Evolutionary conservation across 2,113 vertebrate genomes (phyloP), one percentile per base, ranked within the genome.

Genomic region (Triplophysa rosa): DNA sequence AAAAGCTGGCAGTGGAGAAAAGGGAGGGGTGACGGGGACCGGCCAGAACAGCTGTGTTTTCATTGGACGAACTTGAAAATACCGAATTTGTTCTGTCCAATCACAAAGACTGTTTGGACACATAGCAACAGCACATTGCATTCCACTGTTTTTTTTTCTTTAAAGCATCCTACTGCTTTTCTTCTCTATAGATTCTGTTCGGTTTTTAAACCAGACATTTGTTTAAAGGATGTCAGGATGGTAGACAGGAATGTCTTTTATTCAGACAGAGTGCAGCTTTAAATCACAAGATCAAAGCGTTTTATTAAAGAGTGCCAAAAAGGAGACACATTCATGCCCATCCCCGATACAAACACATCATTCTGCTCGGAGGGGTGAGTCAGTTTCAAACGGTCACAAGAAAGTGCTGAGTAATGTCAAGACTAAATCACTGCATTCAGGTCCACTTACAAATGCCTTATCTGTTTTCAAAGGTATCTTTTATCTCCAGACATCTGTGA

Each of bases 41-140:
- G 79, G 73, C 75, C 63, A 84, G 88, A 79, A 66, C 23, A 9
- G 13, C 69, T 65, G 63, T 26, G 26, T 67, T 87, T 83, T 86
- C 84, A 91, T 91, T 91, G 91, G 92, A 69, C 84, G n/a, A 68
- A 11, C 80, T 89, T 91, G 86, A 87, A 91, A 92, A 90, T 90
- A 90, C 84, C 87, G 77, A 84, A 85, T 86, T 82, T 56, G 65
- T 87, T 84, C 74, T 33, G 66, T 85, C 91, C 91, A 91, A 91
- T 93, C 86, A 75, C 40, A 42, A 83, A 45, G 42, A 78, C 52
- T 89, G 86, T 63, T 29, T 66, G 65, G 67, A 67, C 63, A 65
- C 49, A 86, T 81, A 45, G 5, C 49, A 62, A 79, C 47, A 67
- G 67, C 47, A 82, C 78, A 82, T 77, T 82, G 45, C 52, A 78